Conservation (phyloP, 2,113 vertebrate species). For the Sialia sialis region DNA sequence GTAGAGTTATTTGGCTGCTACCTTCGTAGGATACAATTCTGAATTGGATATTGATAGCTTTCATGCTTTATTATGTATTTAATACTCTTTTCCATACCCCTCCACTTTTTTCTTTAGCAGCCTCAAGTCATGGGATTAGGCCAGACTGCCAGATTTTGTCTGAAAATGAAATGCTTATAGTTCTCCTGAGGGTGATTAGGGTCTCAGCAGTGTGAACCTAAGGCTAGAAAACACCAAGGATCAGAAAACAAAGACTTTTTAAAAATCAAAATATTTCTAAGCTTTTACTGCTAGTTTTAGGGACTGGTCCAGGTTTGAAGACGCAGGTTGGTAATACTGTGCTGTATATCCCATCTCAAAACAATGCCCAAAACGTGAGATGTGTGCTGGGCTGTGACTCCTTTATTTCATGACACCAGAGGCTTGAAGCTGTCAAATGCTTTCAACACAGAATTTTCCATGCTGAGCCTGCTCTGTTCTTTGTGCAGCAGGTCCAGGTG, state of each 20-base stretch:
- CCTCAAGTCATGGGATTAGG: background rate
- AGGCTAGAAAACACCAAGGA: background rate
- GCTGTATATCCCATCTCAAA: background rate
- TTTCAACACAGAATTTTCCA: background rate
- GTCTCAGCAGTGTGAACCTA: background rate
- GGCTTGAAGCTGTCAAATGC: background rate
- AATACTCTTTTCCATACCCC: too few relatives aligned
- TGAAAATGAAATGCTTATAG: background rate
- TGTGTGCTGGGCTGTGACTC: background rate
- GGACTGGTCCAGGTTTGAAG: background rate
- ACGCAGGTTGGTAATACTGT: background rate
- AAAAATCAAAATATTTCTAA: background rate
- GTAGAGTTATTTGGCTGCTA: background rate
- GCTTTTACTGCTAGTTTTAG: background rate
- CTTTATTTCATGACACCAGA: background rate
- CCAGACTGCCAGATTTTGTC: background rate
- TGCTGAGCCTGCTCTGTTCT: background rate
- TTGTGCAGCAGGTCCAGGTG: accelerated
- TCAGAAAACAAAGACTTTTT: background rate
- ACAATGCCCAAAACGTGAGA: background rate
- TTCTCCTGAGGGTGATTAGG: background rate
- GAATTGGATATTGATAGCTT: background rate
- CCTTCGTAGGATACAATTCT: background rate
- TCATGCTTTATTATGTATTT: background rate
- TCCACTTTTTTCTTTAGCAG: accelerated